These are phyloP conservation scores for Lycaon pictus DNA, from an alignment of 2,113 vertebrate species.

Conservation along the genomic window DNA sequence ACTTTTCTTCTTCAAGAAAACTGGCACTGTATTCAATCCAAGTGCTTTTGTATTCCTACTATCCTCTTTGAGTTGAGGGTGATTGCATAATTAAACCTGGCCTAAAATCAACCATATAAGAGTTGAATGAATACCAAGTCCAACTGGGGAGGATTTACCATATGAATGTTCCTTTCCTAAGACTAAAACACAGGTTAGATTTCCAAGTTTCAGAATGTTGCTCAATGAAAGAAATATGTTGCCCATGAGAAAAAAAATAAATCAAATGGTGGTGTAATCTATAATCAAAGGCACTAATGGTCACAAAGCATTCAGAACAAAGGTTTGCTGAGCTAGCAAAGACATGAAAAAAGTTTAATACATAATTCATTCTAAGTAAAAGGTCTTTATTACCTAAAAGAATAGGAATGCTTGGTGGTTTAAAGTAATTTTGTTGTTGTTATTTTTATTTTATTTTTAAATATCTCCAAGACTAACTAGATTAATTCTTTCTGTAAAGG, in stretches of 20 bases:
- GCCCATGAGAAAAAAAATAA: slow-evolving; percentile 83
- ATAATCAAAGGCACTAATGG: slow-evolving; percentile 88
- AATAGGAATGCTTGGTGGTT: slow-evolving; percentile 30
- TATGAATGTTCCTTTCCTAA: slow-evolving; percentile 89
- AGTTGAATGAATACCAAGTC: slow-evolving; percentile 87
- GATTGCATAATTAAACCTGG: slow-evolving; percentile 89
- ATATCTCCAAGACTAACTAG: neutral
- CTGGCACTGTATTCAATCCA: slow-evolving; percentile 82
- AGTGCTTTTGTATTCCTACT: slow-evolving; percentile 82
- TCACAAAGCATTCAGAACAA: slow-evolving; percentile 87
- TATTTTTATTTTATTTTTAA: slow-evolving; percentile 55
- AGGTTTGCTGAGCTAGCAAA: slow-evolving; percentile 87
- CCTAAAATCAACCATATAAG: slow-evolving; percentile 86
- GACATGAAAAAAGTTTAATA: slow-evolving; percentile 80
- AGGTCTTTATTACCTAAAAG: slow-evolving; percentile 62
- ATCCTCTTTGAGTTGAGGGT: slow-evolving; percentile 84
- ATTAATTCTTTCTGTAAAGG: slow-evolving; percentile 48
- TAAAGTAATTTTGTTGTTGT: slow-evolving; percentile 25
- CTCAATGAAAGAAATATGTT: slow-evolving; percentile 88
- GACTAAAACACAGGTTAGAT: slow-evolving; percentile 90
- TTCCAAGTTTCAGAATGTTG: slow-evolving; percentile 90
- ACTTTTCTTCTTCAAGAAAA: slow-evolving; percentile 83
- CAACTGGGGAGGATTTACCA: slow-evolving; percentile 87
- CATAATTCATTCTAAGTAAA: slow-evolving; percentile 64
- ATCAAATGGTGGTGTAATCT: slow-evolving; percentile 87